A percentile compares a stretch with the other conserved stretches of the same genome.
Evolutionary conservation across 2,888 invertebrate genomes (phyloP).

Genomic region (Oscheius sp.): DNA sequence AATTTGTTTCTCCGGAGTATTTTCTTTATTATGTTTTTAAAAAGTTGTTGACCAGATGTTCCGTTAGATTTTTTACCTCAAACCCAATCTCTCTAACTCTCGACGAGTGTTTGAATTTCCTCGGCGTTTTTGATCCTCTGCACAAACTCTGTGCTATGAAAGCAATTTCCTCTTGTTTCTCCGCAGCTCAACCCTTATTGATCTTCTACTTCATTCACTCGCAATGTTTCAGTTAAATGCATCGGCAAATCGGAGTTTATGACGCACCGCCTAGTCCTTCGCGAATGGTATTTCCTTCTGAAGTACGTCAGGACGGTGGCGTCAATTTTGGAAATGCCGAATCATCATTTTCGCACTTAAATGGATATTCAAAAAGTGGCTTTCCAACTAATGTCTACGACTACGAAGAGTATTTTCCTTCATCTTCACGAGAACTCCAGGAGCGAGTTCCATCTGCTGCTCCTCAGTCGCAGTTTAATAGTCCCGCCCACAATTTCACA

Average conservation of each 20-base stretch:
- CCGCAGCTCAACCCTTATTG: neutral
- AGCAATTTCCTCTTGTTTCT: conserved; percentile 34
- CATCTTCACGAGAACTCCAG: conserved; percentile 25
- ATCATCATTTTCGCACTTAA: too few relatives aligned
- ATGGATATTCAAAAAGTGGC: too few relatives aligned
- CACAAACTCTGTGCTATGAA: conserved; percentile 34
- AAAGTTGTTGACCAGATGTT: too few relatives aligned
- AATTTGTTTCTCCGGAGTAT: too few relatives aligned
- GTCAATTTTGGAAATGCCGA: neutral
- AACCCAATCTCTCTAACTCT: neutral
- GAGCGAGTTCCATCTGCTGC: conserved; percentile 26
- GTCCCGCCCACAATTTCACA: conserved; percentile 42
- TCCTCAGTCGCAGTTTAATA: conserved; percentile 36
- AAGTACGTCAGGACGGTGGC: conserved; percentile 15
- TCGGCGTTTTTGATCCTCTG: conserved; percentile 44
- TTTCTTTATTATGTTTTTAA: too few relatives aligned
- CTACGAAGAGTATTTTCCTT: conserved; percentile 13
- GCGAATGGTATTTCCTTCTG: conserved; percentile 21
- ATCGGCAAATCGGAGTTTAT: conserved; percentile 17
- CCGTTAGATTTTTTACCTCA: too few relatives aligned
- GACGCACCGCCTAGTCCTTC: conserved; percentile 31
- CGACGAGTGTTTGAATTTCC: conserved; percentile 52
- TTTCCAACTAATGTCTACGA: neutral
- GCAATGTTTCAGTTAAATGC: conserved; percentile 11
- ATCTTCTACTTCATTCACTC: neutral